Evolutionary conservation across 2,888 invertebrate species (phyloP), one percentile per base, ranked within the genome.

Genomic region (Pasiphila rectangulata): DNA sequence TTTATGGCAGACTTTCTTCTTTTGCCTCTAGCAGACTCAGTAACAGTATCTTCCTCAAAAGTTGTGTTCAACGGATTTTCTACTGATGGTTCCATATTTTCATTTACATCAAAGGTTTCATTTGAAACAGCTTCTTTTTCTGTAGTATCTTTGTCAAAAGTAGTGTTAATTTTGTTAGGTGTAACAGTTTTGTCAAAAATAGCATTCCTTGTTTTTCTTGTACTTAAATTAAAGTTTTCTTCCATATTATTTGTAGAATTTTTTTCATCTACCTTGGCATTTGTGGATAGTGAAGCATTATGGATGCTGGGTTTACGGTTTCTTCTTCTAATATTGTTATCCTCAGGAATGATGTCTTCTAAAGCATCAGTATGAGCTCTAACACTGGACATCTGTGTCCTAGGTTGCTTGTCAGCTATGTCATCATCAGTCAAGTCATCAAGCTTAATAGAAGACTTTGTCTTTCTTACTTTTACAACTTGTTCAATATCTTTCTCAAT

Each of bases 101-200:
- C 17, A 19, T 17, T 9, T 1, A 10, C 9, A 32, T 5, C 17
- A 5, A 19, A 19, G 9, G 32, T 6, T 10, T n/a, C 17, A 32
- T 32, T 10, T 2, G 16, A 9, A 10, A 17, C 17, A 2, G n/a
- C 17, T n/a, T 9, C 16, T n/a, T 4, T n/a, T 1, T 10, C n/a
- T 4, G n/a, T 15, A 4, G 4, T 17, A 19, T 41, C 21, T 21
- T 38, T 45, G 5, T 50, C 40, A 23, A 29, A 36, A 4, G 35
- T 38, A 13, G 16, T 42, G 21, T 54, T 49, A 10, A 36, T 34
- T 30, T 35, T 44, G 12, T 20, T 32, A 15, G 40, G 16, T 3
- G 47, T 43, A 1, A 20, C 23, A 9, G 19, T 56, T 47, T 56
- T 63, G 15, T 63, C 55, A 46, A 56, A 54, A 25, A 40, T 52